These are phyloP conservation scores for Drosophila micromelanica DNA, from an alignment of 1,140 invertebrate genomes.

Conservation along the genomic window DNA sequence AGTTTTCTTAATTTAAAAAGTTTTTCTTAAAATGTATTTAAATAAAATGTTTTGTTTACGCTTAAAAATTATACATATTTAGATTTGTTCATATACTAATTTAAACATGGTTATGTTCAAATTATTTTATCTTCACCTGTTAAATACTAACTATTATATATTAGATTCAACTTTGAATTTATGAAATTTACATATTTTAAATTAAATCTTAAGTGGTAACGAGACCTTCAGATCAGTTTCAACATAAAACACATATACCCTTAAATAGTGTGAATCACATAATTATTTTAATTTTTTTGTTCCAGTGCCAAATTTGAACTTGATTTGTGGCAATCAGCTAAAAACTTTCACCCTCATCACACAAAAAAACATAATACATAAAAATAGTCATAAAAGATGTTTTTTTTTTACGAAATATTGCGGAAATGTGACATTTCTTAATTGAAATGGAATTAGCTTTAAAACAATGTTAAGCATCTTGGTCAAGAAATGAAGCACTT, in stretches of 20 bases:
- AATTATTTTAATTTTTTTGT: constrained; percentile 14
- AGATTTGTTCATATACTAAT: not conserved
- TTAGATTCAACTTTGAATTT: not conserved
- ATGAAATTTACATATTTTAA: not conserved
- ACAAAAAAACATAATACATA: constrained; percentile 17
- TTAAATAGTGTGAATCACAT: constrained; percentile 17
- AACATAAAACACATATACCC: constrained; percentile 19
- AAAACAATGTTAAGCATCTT: constrained; percentile 34
- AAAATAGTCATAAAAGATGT: not conserved
- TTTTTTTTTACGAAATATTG: not conserved
- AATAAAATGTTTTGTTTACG: too few species aligned
- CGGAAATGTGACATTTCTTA: constrained; percentile 26
- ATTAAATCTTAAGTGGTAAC: not conserved
- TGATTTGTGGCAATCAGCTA: constrained; percentile 7
- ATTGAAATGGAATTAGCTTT: constrained; percentile 40
- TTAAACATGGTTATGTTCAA: not conserved
- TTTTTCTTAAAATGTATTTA: too few species aligned
- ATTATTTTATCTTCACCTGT: not conserved
- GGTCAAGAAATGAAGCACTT: constrained; percentile 7
- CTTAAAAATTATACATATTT: too few species aligned
- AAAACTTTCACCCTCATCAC: constrained; percentile 50
- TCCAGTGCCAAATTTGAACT: constrained; percentile 38
- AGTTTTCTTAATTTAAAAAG: not conserved
- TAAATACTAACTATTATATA: too few species aligned
- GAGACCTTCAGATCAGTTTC: constrained; percentile 6